phyloP scores from a whole-genome alignment of 2,888 invertebrate genomes.

The Carpatolechia fugitivella region DNA sequence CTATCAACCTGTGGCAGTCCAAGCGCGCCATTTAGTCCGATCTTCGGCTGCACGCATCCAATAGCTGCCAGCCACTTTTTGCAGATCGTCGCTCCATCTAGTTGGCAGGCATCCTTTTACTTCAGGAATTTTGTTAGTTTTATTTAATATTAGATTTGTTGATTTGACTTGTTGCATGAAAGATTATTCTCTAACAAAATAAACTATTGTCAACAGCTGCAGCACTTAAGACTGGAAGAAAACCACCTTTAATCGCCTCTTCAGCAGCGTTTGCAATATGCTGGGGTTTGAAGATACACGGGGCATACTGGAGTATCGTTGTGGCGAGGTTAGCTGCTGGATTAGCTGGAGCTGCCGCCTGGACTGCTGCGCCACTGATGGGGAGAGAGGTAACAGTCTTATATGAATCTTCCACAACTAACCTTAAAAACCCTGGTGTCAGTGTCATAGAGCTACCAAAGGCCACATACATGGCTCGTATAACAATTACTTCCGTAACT shows the following conservation, averaged over 20 bases:
- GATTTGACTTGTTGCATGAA: too few species aligned
- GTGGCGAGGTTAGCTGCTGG: conserved; percentile 54
- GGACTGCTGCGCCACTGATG: conserved; percentile 51
- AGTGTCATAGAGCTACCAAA: too few species aligned
- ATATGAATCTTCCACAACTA: not conserved
- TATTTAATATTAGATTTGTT: too few species aligned
- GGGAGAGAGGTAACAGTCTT: conserved; percentile 45
- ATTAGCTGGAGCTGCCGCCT: conserved; percentile 55
- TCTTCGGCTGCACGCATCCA: too few species aligned
- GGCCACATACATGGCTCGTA: too few species aligned
- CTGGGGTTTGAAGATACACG: conserved; percentile 56
- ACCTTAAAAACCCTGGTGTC: too few species aligned
- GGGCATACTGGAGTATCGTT: conserved; percentile 48
- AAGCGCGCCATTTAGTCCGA: not conserved
- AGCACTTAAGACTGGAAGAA: not conserved
- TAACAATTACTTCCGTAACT: not conserved
- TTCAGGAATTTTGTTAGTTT: too few species aligned
- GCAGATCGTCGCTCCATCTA: too few species aligned
- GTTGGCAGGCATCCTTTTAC: not conserved
- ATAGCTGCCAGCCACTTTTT: too few species aligned
- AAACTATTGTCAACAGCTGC: not conserved
- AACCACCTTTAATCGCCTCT: conserved; percentile 40
- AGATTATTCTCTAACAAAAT: too few species aligned
- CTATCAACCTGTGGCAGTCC: not conserved
- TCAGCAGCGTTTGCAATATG: conserved; percentile 51